Conservation (phyloP, 2,888 invertebrate species). For the Hoplodrina blanda region DNA sequence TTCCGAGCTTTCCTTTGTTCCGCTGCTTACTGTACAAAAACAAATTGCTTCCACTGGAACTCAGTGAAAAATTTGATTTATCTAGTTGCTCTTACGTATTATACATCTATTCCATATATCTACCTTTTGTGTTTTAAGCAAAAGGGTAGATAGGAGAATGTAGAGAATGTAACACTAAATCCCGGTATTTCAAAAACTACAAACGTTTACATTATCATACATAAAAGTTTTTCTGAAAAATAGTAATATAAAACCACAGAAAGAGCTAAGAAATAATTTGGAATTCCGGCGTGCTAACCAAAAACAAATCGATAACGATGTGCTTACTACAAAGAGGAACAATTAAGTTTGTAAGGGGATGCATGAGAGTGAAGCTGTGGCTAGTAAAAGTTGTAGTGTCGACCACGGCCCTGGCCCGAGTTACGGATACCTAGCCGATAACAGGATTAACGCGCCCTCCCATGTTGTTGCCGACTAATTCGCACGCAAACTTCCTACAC, state of each 20-base stretch:
- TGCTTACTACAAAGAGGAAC: conserved; percentile 62
- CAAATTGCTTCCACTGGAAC: conserved; percentile 81
- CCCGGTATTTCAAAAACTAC: not conserved
- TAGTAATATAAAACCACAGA: conserved; percentile 8
- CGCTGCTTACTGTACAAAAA: conserved; percentile 82
- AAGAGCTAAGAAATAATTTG: conserved; percentile 14
- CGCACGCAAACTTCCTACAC: conserved; percentile 84
- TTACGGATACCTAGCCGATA: conserved; percentile 83
- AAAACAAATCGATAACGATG: conserved; percentile 46
- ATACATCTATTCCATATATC: not conserved
- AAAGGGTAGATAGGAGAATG: conserved; percentile 4
- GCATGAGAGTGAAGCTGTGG: conserved; percentile 70
- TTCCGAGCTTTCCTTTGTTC: conserved; percentile 88
- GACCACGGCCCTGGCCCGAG: conserved; percentile 68
- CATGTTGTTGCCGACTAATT: conserved; percentile 83
- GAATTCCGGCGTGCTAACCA: conserved; percentile 33
- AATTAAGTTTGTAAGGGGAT: conserved; percentile 71
- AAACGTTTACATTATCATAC: conserved; percentile 3
- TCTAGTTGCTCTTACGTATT: conserved; percentile 33
- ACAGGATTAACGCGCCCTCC: conserved; percentile 85
- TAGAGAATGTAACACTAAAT: conserved; percentile 2
- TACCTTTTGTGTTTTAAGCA: conserved; percentile 15
- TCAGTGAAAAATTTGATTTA: conserved; percentile 71
- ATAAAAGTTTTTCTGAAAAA: conserved; percentile 2
- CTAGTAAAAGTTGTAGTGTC: conserved; percentile 77